Percentiles rank a stretch among this genome's conserved stretches.
These are phyloP conservation scores for Cisticola juncidis DNA, from an alignment of 2,113 vertebrate genomes.

Conservation along the genomic window DNA sequence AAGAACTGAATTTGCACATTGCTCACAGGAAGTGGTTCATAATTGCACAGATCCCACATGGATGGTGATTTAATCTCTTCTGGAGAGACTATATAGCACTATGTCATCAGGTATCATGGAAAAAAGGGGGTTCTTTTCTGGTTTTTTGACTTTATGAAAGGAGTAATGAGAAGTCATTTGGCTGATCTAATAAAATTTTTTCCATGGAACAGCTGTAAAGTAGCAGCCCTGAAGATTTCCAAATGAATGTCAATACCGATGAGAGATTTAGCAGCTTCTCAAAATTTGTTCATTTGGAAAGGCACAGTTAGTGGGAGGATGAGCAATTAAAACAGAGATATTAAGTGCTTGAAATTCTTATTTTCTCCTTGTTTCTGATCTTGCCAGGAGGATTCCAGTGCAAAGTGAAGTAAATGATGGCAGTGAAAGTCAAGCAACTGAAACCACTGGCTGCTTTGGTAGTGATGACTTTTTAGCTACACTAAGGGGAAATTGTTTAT, in stretches of 20 bases:
- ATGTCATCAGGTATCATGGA: no score
- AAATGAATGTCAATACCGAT: no score
- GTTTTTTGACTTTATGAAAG: background rate
- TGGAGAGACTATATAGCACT: background rate
- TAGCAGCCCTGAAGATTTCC: background rate
- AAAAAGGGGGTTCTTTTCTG: background rate
- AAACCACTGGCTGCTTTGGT: background rate
- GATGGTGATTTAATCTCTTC: background rate
- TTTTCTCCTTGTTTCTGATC: background rate
- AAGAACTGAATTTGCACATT: background rate
- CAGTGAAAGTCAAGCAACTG: background rate
- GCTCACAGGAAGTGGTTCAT: background rate
- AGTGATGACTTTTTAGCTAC: background rate
- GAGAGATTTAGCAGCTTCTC: background rate
- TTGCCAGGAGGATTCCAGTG: background rate
- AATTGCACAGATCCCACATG: fast-evolving
- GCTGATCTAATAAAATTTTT: background rate
- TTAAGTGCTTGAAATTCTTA: background rate
- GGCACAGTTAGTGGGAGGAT: background rate
- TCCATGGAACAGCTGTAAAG: background rate
- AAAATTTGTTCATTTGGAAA: background rate
- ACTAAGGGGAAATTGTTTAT: fast-evolving
- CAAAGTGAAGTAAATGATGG: background rate
- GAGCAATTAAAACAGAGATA: background rate
- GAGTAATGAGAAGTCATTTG: background rate